Base-by-base conservation (phyloP, 2,888 invertebrate species). In the Netelia melanura region DNA sequence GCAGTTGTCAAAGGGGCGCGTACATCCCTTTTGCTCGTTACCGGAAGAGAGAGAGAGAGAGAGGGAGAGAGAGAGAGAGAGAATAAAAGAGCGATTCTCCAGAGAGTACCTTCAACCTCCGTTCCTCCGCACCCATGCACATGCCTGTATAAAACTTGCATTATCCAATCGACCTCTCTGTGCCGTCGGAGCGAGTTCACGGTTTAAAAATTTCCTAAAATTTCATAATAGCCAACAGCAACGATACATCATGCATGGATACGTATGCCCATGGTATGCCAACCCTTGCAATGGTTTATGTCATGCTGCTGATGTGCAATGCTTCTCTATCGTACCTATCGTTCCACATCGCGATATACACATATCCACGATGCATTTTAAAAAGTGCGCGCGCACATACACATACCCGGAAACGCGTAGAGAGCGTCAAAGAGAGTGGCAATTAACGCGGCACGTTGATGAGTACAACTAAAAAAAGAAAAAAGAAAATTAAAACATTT, bases 371-470 rank as follows among this genome's bases (percentile, higher is more conserved):
- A 38, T 38, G 38, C 38, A 38, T 38, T 38, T 38, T 38, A 38
- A 38, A 38, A 38, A 38, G 38, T 3, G 3, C 30, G 30, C 30
- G 5, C 38, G 6, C 48, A 14, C 1, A 48, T 2, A 48, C 10
- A 48, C 8, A 48, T 14, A 0, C 48, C 14, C 11, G 14, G 48
- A 48, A 14, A 48, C 48, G 48, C 14, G 14, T 48, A 48, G 48
- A 11, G 48, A 14, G 14, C 10, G 48, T 14, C 10, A 48, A 48
- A 48, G 48, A 48, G 14, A 61, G 8, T 30, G 61, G 78, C 78
- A 78, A 78, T 78, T 70, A 78, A 78, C 77, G 58, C 67, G 58
- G 43, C 56, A 38, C 78, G 70, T 70, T 78, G 78, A 78, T 70
- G 78, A 70, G 61, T 70, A 68, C 30, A 38, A 38, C 38, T 38